Percentiles rank a stretch among this genome's conserved stretches.
phyloP scores from a whole-genome alignment of 2,113 vertebrate genomes.

The Regulus satrapa region DNA sequence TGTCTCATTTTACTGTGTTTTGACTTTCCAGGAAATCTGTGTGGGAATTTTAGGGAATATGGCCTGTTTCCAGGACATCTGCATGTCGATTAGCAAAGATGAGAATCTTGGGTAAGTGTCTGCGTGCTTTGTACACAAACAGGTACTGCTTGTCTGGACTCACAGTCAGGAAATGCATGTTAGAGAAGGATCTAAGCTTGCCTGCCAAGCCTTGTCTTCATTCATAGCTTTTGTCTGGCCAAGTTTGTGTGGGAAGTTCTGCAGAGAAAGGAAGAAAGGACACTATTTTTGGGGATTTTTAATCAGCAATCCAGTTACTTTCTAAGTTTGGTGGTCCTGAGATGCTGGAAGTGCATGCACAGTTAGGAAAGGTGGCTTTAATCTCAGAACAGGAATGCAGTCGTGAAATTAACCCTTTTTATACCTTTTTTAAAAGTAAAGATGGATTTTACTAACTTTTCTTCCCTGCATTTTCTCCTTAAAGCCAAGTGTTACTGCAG shows the following conservation, averaged over 20 bases:
- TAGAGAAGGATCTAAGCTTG: not conserved
- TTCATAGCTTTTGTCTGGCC: not conserved
- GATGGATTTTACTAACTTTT: not conserved
- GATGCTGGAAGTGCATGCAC: not conserved
- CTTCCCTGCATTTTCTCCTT: not conserved
- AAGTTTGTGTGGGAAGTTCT: not conserved
- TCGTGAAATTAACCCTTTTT: not conserved
- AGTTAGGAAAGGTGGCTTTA: not conserved
- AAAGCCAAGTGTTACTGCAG: constrained; percentile 84
- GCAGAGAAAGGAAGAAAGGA: not conserved
- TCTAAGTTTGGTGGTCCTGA: not conserved
- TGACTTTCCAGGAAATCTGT: constrained; percentile 88
- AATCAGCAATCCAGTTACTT: not conserved
- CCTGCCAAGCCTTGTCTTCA: not conserved
- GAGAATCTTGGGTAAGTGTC: constrained; percentile 84
- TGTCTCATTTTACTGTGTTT: not conserved
- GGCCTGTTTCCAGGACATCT: constrained; percentile 91
- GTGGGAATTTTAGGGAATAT: constrained; percentile 97
- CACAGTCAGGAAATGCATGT: fast-evolving
- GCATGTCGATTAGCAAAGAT: constrained; percentile 85
- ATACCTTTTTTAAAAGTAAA: not conserved
- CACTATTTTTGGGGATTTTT: not conserved
- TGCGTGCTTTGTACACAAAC: not conserved
- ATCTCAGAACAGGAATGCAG: not conserved
- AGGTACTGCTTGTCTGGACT: not conserved